Percentiles rank a stretch among this genome's conserved stretches.
These are phyloP conservation scores for Cheracebus regulus DNA, from an alignment of 2,797 vertebrate genomes.

Conservation along the genomic window DNA sequence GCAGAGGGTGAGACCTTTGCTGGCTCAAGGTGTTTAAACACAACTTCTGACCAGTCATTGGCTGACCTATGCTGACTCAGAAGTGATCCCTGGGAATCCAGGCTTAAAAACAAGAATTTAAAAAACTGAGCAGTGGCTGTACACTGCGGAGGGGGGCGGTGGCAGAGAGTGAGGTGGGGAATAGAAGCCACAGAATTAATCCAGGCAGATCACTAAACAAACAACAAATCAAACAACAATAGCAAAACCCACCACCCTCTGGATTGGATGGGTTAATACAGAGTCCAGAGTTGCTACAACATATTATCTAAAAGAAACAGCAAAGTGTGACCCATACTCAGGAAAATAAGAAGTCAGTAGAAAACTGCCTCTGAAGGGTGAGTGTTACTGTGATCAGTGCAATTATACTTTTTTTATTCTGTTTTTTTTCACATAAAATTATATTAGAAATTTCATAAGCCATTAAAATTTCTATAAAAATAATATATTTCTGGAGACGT, in stretches of 20 bases:
- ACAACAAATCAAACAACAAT: neutral
- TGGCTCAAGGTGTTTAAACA: neutral
- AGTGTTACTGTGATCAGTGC: neutral
- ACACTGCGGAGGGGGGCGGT: neutral
- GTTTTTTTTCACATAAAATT: slow-evolving; percentile 38
- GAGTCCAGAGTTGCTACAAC: neutral
- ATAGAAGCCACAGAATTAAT: neutral
- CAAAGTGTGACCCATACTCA: neutral
- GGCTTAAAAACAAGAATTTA: neutral
- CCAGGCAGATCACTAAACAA: neutral
- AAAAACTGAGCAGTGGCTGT: neutral
- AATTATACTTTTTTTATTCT: neutral
- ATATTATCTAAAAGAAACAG: neutral
- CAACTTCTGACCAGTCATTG: neutral
- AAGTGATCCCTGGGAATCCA: neutral
- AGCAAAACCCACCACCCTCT: neutral
- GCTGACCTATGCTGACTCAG: neutral
- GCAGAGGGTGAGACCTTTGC: neutral
- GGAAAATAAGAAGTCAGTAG: neutral
- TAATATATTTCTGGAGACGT: too few species aligned
- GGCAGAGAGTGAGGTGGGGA: neutral
- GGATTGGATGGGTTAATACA: neutral
- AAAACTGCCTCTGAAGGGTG: neutral
- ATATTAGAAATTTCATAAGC: slow-evolving; percentile 43
- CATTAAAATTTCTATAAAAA: slow-evolving; percentile 42